phyloP scores from a whole-genome alignment of 2,113 vertebrate genomes.

The Helogale parvula region DNA sequence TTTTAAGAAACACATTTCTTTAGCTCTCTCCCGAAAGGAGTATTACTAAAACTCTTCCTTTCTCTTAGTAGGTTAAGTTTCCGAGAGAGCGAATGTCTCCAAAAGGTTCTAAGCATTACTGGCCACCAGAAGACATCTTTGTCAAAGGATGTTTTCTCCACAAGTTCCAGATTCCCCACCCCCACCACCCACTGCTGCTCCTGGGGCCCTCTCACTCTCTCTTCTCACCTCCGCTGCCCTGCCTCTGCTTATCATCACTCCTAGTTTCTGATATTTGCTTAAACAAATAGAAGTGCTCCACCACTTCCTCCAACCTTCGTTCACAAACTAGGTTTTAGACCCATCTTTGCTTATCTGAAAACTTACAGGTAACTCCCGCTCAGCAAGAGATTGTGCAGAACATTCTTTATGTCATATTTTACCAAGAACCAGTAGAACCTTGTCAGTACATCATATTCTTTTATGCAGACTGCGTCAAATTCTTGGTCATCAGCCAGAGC shows the following conservation, averaged over 20 bases:
- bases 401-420: not conserved
- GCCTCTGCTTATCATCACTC: not conserved
- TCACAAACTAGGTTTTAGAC: not conserved
- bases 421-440: not conserved
- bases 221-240: constrained; percentile 12
- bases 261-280: constrained; percentile 44
- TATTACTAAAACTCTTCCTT: constrained; percentile 21
- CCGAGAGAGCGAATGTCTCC: not conserved
- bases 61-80: constrained; percentile 26
- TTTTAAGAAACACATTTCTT: constrained; percentile 26
- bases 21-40: not conserved
- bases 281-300: not conserved
- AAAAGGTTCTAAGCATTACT: not conserved
- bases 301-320: not conserved
- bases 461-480: not conserved
- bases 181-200: not conserved
- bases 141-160: not conserved
- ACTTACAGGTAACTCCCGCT: not conserved
- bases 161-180: not conserved
- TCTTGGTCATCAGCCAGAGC: constrained; percentile 30
- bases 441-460: constrained; percentile 6
- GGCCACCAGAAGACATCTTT: not conserved
- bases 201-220: not conserved
- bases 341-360: not conserved
- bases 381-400: constrained; percentile 9